A percentile compares a stretch with the other conserved stretches of the same genome.
These are phyloP conservation scores for Tetramorium alpestre DNA, from an alignment of 1,140 invertebrate genomes.

Conservation along the genomic window DNA sequence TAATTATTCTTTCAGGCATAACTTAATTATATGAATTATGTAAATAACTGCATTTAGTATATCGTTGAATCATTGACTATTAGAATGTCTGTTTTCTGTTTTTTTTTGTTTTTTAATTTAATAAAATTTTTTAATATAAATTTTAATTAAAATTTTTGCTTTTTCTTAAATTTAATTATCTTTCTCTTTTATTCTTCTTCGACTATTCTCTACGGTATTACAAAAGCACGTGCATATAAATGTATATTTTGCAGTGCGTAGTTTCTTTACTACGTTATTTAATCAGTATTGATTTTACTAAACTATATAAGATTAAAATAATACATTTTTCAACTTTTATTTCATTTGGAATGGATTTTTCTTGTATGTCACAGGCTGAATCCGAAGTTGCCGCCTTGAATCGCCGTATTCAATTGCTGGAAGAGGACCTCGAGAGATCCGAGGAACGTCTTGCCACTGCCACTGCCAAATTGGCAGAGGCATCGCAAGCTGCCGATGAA, in stretches of 20 bases:
- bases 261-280: not conserved
- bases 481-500: constrained; percentile 99
- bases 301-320: not conserved
- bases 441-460: constrained; percentile 98
- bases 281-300: not conserved
- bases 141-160: not conserved
- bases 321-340: not conserved
- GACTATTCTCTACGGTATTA: not conserved
- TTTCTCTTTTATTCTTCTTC: not conserved
- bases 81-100: not conserved
- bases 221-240: not conserved
- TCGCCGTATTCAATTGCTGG: constrained; percentile 98
- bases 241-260: not conserved
- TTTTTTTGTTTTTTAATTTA: not conserved
- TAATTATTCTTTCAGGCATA: not conserved
- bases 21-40: not conserved
- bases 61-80: not conserved
- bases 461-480: constrained; percentile 98
- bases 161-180: not conserved
- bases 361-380: constrained; percentile 93
- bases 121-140: not conserved
- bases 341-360: not conserved
- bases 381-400: constrained; percentile 99
- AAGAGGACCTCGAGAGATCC: constrained; percentile 99
- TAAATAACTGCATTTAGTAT: not conserved